phyloP scores from a whole-genome alignment of 1,140 invertebrate genomes.

The Pseudomyrmex sp. region DNA sequence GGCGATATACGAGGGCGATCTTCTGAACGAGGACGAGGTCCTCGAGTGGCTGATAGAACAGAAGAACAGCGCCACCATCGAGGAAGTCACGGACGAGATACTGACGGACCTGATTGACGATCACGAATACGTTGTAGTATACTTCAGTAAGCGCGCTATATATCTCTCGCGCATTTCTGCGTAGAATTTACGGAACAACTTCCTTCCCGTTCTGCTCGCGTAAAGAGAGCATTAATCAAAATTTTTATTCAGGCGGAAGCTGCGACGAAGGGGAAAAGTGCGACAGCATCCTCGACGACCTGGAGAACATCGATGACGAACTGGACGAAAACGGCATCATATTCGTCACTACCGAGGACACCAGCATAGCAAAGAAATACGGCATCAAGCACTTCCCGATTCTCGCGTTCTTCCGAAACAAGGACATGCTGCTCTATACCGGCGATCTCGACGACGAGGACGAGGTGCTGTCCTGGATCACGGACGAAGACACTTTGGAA shows the following conservation, averaged over 20 bases:
- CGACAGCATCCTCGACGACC: constrained; percentile 92
- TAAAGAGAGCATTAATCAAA: neutral
- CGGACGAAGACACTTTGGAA: constrained; percentile 95
- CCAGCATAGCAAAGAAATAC: constrained; percentile 92
- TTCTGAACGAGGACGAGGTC: constrained; percentile 96
- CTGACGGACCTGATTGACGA: constrained; percentile 94
- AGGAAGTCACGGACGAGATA: constrained; percentile 97
- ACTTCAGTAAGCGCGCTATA: constrained; percentile 90
- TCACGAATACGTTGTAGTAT: constrained; percentile 97
- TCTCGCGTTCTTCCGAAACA: constrained; percentile 96
- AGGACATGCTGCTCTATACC: constrained; percentile 92
- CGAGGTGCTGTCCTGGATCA: constrained; percentile 95
- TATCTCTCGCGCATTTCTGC: constrained; percentile 60
- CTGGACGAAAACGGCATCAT: constrained; percentile 96
- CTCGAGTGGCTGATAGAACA: constrained; percentile 96
- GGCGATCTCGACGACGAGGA: constrained; percentile 96
- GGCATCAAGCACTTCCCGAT: constrained; percentile 94
- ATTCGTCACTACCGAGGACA: constrained; percentile 96
- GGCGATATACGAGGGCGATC: constrained; percentile 95
- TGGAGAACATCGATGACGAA: constrained; percentile 97
- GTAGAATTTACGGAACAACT: neutral
- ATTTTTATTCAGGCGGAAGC: constrained; percentile 87
- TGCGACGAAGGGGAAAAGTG: constrained; percentile 95
- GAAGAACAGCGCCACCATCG: constrained; percentile 96
- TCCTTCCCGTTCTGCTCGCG: neutral